These are phyloP conservation scores for Platyrinchus mystaceus DNA, from an alignment of 2,797 vertebrate genomes.

Conservation along the genomic window DNA sequence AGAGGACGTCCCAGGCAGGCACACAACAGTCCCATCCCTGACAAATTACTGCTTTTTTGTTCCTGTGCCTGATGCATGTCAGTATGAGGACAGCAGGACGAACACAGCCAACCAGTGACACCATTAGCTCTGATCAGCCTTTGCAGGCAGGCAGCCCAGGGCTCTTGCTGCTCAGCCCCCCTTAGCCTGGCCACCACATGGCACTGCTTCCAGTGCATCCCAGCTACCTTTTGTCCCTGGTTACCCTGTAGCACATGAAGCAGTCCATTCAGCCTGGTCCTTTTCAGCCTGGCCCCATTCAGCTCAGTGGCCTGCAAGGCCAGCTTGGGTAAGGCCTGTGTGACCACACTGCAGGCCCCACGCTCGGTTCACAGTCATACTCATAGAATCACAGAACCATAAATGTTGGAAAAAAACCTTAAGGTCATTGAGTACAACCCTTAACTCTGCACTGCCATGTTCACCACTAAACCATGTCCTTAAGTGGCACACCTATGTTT, in stretches of 20 bases:
- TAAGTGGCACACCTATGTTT: background rate
- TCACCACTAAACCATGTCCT: background rate
- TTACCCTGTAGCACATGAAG: rapidly evolving
- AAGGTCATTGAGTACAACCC: background rate
- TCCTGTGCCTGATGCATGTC: background rate
- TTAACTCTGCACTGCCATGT: background rate
- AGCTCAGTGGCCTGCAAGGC: rapidly evolving
- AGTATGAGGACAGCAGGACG: background rate
- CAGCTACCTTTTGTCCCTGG: background rate
- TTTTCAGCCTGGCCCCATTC: rapidly evolving
- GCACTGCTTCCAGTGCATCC: background rate
- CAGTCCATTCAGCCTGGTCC: background rate
- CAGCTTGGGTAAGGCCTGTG: background rate
- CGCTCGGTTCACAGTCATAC: background rate
- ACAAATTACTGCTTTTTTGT: background rate
- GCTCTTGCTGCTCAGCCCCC: background rate
- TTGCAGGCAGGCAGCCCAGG: background rate
- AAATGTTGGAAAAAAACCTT: background rate
- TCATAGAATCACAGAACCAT: background rate
- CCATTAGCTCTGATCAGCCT: background rate
- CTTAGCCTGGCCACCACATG: rapidly evolving
- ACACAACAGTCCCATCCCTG: background rate
- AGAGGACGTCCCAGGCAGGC: background rate
- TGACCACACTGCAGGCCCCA: background rate
- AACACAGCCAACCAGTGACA: rapidly evolving